Base-by-base conservation (phyloP, 2,888 invertebrate species). In the Tethea ocularis region DNA sequence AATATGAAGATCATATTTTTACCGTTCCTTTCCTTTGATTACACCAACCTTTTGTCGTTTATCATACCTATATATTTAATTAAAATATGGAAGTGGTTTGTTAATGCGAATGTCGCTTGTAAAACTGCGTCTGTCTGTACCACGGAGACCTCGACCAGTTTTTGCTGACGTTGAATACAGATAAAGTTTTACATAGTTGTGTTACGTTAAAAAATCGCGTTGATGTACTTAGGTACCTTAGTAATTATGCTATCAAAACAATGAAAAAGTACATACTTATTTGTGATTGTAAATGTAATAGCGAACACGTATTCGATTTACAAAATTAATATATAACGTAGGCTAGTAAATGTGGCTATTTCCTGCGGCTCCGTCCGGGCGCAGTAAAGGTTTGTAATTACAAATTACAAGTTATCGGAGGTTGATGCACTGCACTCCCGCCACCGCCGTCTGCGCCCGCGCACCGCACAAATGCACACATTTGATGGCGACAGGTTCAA, bases 401-500 rank as follows among this genome's bases (percentile, higher is more conserved):
- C 88, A 87, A 87, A 89, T 89, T 89, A 89, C 89, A 88, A 88
- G 87, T 87, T 89, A 88, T 89, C 80, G 84, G 87, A 91, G 92
- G 91, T 91, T 91, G 89, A 89, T 91, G 91, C 91, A 89, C 91
- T 77, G 80, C 69, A 68, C 63, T 69, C 71, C 72, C 72, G 64
- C 65, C 74, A 68, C 67, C 61, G 61, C 68, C 51, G 24, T 52
- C 57, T 58, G 57, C 65, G 68, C 74, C 67, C 66, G 78, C 78
- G 71, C 83, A 71, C 80, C 79, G 72, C 81, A 76, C 85, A 77
- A 86, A 80, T 86, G 88, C 85, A 83, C 86, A 83, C 84, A 86
- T 86, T 87, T 86, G 84, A 87, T 80, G 87, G 81, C 82, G 81
- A 82, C 84, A 88, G 86, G 91, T 89, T 91, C 91, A 90, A 89